Evolutionary conservation across 2,888 invertebrate genomes (phyloP).

Genomic region (Tigriopus californicus): DNA sequence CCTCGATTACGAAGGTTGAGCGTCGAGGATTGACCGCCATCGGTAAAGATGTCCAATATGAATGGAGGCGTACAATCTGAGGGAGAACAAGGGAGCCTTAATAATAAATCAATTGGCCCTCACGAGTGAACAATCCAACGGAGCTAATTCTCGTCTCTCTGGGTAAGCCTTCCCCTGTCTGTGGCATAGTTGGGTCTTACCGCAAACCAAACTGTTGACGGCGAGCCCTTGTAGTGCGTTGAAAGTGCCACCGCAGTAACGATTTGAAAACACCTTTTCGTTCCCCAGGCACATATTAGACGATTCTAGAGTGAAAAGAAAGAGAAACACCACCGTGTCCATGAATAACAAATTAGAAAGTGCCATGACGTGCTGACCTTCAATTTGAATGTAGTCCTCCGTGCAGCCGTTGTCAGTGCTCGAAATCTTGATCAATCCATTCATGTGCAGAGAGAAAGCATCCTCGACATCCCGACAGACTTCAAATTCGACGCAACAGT

Average conservation of each 20-base stretch:
- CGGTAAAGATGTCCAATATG: too few species aligned
- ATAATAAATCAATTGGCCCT: too few species aligned
- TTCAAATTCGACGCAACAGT: constrained; percentile 2
- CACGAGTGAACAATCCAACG: too few species aligned
- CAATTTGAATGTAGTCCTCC: background rate
- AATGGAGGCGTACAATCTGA: too few species aligned
- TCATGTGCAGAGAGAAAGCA: background rate
- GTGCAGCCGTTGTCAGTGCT: constrained; percentile 5
- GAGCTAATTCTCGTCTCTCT: too few species aligned
- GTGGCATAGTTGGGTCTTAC: background rate
- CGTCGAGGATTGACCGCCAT: too few species aligned
- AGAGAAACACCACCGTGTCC: too few species aligned
- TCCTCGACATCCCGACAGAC: background rate
- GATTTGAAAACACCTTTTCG: background rate
- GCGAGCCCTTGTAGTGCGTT: background rate
- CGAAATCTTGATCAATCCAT: background rate
- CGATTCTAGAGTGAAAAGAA: background rate
- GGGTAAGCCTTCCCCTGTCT: too few species aligned
- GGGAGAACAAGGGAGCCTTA: too few species aligned
- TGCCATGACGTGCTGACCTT: background rate
- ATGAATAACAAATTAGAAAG: too few species aligned
- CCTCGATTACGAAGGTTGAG: too few species aligned
- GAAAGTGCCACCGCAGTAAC: constrained; percentile 3
- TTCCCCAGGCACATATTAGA: background rate
- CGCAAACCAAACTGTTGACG: background rate